Evolutionary conservation across 2,888 invertebrate species (phyloP).

Genomic region (Hemithea aestivaria): DNA sequence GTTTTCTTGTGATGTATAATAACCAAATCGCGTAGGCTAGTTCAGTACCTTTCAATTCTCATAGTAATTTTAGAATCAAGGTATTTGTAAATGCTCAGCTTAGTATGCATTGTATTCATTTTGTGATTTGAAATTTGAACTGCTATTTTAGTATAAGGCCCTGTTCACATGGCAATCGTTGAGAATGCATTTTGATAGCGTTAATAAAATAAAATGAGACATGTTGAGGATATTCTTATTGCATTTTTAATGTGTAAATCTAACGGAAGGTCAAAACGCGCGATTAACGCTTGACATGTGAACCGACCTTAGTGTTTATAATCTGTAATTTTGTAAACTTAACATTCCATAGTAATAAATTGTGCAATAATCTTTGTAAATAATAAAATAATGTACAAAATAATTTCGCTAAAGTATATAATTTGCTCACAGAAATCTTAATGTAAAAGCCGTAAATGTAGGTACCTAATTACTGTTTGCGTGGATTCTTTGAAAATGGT

Average conservation of each 20-base stretch:
- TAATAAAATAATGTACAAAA: conserved; percentile 24
- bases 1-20: conserved; percentile 34
- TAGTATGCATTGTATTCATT: conserved; percentile 4
- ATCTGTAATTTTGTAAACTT: conserved; percentile 29
- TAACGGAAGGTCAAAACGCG: too few species aligned
- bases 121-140: conserved; percentile 11
- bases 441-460: too few species aligned
- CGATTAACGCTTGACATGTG: not conserved
- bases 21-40: conserved; percentile 54
- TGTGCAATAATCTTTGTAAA: conserved; percentile 45
- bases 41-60: conserved; percentile 55
- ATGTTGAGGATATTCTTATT: too few species aligned
- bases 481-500: too few species aligned
- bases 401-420: conserved; percentile 15
- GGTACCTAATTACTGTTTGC: conserved; percentile 4
- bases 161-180: too few species aligned
- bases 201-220: too few species aligned
- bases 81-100: conserved; percentile 14
- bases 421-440: too few species aligned
- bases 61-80: conserved; percentile 20
- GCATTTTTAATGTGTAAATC: too few species aligned
- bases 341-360: conserved; percentile 72
- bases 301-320: not conserved
- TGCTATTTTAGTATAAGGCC: too few species aligned
- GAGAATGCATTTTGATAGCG: too few species aligned